Evolutionary conservation across 2,797 vertebrate species (phyloP), one percentile per base, ranked within the genome.

Genomic region (Anisognathus igniventris): DNA sequence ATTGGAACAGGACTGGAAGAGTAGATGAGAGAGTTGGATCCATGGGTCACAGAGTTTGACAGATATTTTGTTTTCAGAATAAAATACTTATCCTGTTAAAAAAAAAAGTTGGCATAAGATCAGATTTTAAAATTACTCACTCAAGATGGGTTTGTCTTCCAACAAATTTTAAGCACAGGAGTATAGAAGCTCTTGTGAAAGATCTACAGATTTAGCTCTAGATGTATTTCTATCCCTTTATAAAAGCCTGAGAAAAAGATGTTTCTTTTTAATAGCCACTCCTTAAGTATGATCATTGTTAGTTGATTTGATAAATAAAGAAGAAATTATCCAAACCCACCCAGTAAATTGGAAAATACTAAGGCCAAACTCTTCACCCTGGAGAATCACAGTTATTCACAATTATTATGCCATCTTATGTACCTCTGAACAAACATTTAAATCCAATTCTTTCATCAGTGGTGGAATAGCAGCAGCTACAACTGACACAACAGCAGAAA

Each of bases 361-460:
- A 47, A 72, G 40, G 44, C 73, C 95, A 48, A 90, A 73, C 51
- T 76, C 60, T 74, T 84, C 58, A 31, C 87, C 33, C 81, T 53
- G 51, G 94, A 92, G 94, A 87, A 83, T 86, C 66, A 44, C 13
- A 83, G 62, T 64, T 95, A 83, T 86, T 95, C 89, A 76, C 87
- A 83, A 86, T 92, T 83, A 92, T 90, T 91, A 93, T 92, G 58
- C 92, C 70, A 90, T 51, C 30, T 90, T 95, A 64, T 2, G 0
- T 91, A 92, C 82, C 95, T 88, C 92, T 90, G 73, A 94, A 96
- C 87, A 96, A 96, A 92, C 60, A 93, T 78, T 94, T 94, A 96
- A 97, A 90, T 74, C 91, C 51, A 84, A 27, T 94, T 96, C 92
- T 94, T 96, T 96, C 87, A 97, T 96, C 94, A 96, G 78, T 78